Evolutionary conservation across 2,888 invertebrate species (phyloP).

Genomic region (Rhyacophila evoluta): DNA sequence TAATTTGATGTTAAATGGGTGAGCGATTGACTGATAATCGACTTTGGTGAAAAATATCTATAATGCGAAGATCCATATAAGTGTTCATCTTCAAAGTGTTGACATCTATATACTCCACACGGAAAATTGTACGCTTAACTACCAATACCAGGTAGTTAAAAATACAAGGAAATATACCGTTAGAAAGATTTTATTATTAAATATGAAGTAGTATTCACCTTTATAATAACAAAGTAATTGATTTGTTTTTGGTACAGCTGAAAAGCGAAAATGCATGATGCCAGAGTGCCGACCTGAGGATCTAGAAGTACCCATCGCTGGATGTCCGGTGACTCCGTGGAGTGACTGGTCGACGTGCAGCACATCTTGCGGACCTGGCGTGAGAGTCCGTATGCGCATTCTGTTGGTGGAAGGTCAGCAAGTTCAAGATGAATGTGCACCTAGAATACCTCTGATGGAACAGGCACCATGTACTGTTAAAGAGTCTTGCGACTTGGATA

Average conservation of each 20-base stretch:
- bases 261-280: slow-evolving; percentile 85
- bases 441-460: slow-evolving; percentile 79
- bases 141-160: no score
- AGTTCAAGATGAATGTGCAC: slow-evolving; percentile 74
- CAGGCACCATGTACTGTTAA: slow-evolving; percentile 78
- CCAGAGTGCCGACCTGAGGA: slow-evolving; percentile 74
- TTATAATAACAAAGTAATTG: no score
- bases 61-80: no score
- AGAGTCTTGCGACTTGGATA: slow-evolving; percentile 78
- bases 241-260: slow-evolving; percentile 69
- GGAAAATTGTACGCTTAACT: no score
- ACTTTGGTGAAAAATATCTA: no score
- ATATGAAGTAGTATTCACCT: no score
- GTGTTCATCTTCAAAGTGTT: no score
- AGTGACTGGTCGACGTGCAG: slow-evolving; percentile 94
- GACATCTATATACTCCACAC: no score
- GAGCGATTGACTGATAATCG: no score
- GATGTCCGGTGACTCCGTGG: slow-evolving; percentile 89
- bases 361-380: slow-evolving; percentile 88
- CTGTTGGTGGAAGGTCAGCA: slow-evolving; percentile 76
- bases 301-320: slow-evolving; percentile 71
- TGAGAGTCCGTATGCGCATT: slow-evolving; percentile 76
- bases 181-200: no score
- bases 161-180: no score
- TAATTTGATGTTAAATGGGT: no score